Base-by-base conservation (phyloP, 2,888 invertebrate species). In the Conistra vaccinii region DNA sequence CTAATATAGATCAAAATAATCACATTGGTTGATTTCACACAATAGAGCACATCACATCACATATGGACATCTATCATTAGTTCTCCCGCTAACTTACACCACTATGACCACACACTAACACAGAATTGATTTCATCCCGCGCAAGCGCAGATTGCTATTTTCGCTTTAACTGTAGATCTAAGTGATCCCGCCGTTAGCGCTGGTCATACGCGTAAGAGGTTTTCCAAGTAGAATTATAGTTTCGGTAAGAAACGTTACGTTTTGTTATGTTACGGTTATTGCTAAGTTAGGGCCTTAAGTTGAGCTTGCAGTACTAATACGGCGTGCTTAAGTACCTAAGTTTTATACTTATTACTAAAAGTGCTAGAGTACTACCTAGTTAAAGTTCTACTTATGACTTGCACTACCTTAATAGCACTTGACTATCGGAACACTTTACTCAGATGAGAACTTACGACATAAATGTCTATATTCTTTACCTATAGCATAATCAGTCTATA, bases 101-200 rank as follows among this genome's bases (percentile, higher is more conserved):
- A 85, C 63, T 62, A 69, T 65, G 69, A 77, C 74, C 81, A 42
- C 75, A 81, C 35, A 23, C 88, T 86, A 83, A 87, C 73, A 86
- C 87, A 87, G 90, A 91, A 91, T 91, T 84, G 87, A 90, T 89
- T 90, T 91, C 90, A 87, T 87, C 86, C 76, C 73, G 80, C 84
- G 74, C 85, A 66, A 72, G 81, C 78, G 83, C 76, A 87, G 86
- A 89, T 88, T 87, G 88, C 89, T 85, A 91, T 92, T 91, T 90
- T 90, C 89, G 85, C 89, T 76, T 80, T 90, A 90, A 90, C 90
- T 89, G 89, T 90, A 87, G 75, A 79, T 82, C 74, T 83, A 84
- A 75, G 82, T 72, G 83, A 84, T 78, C 72, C 66, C 67, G 66
- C 79, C 76, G 71, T 84, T 81, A 84, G 78, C 78, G 69, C 70